These are phyloP conservation scores for Zaprionus bogoriensis DNA, from an alignment of 2,888 invertebrate genomes.

Conservation along the genomic window DNA sequence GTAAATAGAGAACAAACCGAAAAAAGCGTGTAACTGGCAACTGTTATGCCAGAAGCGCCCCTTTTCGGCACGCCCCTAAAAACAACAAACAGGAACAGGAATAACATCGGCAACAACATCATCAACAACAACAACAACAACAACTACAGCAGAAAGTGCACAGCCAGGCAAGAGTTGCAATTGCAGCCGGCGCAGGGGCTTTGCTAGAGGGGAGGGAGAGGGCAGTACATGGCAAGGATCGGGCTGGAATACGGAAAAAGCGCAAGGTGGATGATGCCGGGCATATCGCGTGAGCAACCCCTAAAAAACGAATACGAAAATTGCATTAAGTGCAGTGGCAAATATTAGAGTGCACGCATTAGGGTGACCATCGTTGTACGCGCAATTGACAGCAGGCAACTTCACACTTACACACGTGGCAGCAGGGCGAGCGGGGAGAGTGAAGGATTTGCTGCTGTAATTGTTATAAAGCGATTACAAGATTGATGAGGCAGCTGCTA, in stretches of 20 bases:
- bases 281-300: conserved; percentile 70
- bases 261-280: conserved; percentile 74
- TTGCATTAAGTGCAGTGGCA: conserved; percentile 67
- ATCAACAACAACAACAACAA: conserved; percentile 7
- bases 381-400: conserved; percentile 67
- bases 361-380: conserved; percentile 60
- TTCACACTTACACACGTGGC: conserved; percentile 69
- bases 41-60: conserved; percentile 60
- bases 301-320: conserved; percentile 61
- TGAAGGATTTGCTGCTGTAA: conserved; percentile 46
- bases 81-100: not conserved
- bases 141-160: conserved; percentile 39
- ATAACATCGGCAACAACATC: conserved; percentile 12
- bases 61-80: conserved; percentile 45
- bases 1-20: too few relatives aligned
- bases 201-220: not conserved
- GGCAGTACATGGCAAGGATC: conserved; percentile 10
- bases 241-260: conserved; percentile 46
- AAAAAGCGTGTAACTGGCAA: conserved; percentile 51
- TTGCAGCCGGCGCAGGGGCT: conserved; percentile 54
- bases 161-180: conserved; percentile 55
- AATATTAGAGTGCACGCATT: conserved; percentile 12
- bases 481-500: conserved; percentile 58
- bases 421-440: not conserved
- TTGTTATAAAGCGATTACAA: conserved; percentile 61